Conservation (phyloP, 2,888 invertebrate species). For the Adelphocoris suturalis region DNA sequence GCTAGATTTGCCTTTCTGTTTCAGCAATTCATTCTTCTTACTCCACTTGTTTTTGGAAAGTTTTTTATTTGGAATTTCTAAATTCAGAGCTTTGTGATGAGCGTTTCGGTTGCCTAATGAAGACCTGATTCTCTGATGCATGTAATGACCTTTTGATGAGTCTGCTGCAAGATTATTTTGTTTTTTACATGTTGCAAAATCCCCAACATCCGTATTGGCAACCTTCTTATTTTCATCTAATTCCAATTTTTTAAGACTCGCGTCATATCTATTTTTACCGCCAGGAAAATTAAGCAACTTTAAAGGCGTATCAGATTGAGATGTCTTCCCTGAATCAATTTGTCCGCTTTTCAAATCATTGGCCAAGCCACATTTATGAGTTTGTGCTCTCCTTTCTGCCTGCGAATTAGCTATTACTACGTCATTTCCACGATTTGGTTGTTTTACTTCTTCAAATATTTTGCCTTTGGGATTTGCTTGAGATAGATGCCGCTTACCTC, state of each 20-base stretch:
- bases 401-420: neutral
- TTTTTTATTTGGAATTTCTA: neutral
- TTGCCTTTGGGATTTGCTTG: neutral
- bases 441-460: neutral
- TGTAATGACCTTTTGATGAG: conserved; percentile 29
- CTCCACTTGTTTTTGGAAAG: neutral
- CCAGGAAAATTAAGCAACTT: neutral
- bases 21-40: neutral
- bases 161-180: neutral
- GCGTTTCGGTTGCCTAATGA: neutral
- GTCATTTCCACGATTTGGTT: neutral
- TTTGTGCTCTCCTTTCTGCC: neutral
- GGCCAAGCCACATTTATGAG: neutral
- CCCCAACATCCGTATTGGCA: neutral
- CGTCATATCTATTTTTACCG: neutral
- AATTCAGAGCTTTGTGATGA: no score
- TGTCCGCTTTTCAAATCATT: neutral
- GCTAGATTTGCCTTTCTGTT: neutral
- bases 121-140: neutral
- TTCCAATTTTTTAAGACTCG: neutral
- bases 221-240: neutral
- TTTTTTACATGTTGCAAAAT: neutral
- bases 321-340: neutral
- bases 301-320: neutral
- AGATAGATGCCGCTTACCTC: neutral